Percentiles rank a stretch among this genome's conserved stretches.
Evolutionary conservation across 2,113 vertebrate species (phyloP).

Genomic region (human (Homo sapiens)): GRCh38 chr5:115550501-115551000

Average conservation of each 20-base stretch:
- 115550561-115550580: no score
- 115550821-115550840: background rate
- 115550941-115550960: background rate
- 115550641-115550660: background rate
- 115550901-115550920: background rate
- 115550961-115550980: background rate
- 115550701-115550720: conserved; percentile 4
- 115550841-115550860: background rate
- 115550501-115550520: no score
- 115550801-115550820: background rate
- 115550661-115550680: background rate
- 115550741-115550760: background rate
- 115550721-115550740: conserved; percentile 26
- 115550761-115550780: background rate
- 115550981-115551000: background rate
- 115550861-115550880: background rate
- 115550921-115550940: background rate
- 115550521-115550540: no score
- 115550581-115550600: no score
- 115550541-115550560: no score
- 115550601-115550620: background rate
- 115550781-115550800: background rate
- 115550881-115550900: background rate
- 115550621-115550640: background rate
- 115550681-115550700: conserved; percentile 32